phyloP scores from a whole-genome alignment of 2,797 vertebrate species.

The Centropyge bicolor region DNA sequence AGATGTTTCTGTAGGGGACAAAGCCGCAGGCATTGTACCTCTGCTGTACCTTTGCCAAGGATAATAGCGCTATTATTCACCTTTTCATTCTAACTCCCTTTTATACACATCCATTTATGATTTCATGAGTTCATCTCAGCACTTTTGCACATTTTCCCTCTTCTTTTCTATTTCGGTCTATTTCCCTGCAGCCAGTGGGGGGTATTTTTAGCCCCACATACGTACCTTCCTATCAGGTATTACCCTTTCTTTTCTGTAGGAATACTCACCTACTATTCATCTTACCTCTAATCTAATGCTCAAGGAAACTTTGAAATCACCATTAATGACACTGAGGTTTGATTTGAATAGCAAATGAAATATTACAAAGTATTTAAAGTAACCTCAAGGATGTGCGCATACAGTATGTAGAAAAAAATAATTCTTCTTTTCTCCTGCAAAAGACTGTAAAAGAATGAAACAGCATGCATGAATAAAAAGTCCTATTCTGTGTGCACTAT shows the following conservation, averaged over 20 bases:
- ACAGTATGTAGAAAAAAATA: conserved; percentile 76
- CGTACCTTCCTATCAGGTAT: conserved; percentile 15
- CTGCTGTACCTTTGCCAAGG: conserved; percentile 42
- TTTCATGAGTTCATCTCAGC: conserved; percentile 78
- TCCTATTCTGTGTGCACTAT: background rate
- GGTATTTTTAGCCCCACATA: conserved; percentile 34
- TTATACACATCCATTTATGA: conserved; percentile 55
- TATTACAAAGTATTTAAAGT: conserved; percentile 12
- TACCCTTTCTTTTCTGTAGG: conserved; percentile 35
- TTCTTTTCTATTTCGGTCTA: conserved; percentile 79
- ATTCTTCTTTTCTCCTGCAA: background rate
- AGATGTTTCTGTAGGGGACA: conserved; percentile 40
- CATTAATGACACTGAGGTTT: conserved; percentile 27
- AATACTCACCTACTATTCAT: conserved; percentile 32
- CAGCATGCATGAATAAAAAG: conserved; percentile 7
- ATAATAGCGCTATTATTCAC: conserved; percentile 66
- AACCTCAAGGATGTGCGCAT: conserved; percentile 1
- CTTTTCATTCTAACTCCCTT: conserved; percentile 56
- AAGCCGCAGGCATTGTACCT: conserved; percentile 34
- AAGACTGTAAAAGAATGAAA: conserved; percentile 26
- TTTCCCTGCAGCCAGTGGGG: conserved; percentile 47
- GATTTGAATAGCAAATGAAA: conserved; percentile 33
- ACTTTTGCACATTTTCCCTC: conserved; percentile 51
- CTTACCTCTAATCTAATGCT: conserved; percentile 19
- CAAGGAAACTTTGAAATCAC: conserved; percentile 18